Evolutionary conservation across 2,888 invertebrate genomes (phyloP), one percentile per base, ranked within the genome.

Genomic region (Apoda limacodes): DNA sequence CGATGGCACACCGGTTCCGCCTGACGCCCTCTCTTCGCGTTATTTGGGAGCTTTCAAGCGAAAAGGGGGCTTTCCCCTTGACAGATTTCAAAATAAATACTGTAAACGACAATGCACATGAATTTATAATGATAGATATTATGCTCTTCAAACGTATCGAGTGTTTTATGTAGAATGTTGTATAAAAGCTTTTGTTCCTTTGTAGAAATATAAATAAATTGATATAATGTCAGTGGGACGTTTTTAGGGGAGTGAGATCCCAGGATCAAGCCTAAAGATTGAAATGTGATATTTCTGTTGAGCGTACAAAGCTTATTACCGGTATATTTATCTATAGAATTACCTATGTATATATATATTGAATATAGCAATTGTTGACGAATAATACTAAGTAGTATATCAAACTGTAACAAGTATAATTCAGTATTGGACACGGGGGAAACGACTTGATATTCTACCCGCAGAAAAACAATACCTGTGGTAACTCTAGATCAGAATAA

Each of bases 41-140:
- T 75, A n/a, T 76, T 70, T 66, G 72, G 74, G 65, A 71, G 75
- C 72, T 72, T 71, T 70, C 69, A 58, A 64, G 56, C 69, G 68
- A 61, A 67, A 75, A 66, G 68, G 66, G 74, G 76, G 76, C 55
- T 68, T 68, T 62, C 58, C 71, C 75, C 78, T 68, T 70, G 64
- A 64, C 56, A 64, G 52, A 58, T 72, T 72, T 69, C 65, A 72
- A 76, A 80, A 78, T 78, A 78, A 80, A 78, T 75, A 76, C 74
- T 76, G 70, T 74, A 75, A 75, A 71, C 61, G 70, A 75, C 72
- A 75, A 74, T 66, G 74, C 70, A 70, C 70, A 78, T 78, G 78
- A 80, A 80, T 78, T 59, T 74, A 72, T 78, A 78, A 80, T 80
- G 75, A 80, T 67, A 66, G 74, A 67, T 62, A 70, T 76, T 78